Conservation (phyloP, 2,888 invertebrate species). For the Tiliacea aurago region DNA sequence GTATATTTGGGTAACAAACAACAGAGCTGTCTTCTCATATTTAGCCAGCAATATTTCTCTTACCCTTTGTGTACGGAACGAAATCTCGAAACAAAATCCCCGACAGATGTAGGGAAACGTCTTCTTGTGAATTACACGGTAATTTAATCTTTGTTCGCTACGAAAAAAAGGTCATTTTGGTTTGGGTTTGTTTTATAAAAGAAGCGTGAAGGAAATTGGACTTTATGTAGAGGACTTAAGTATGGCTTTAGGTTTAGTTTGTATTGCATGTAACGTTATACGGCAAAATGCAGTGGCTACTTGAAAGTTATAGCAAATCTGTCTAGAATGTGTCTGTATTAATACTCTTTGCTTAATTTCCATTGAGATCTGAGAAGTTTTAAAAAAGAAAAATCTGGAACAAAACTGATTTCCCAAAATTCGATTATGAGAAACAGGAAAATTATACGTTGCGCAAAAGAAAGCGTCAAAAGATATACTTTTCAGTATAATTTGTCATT, state of each 20-base stretch:
- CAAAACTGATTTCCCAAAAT: background rate
- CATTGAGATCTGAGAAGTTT: background rate
- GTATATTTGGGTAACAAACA: slow-evolving; percentile 75
- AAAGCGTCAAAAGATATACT: too few relatives aligned
- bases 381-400: background rate
- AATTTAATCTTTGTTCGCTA: slow-evolving; percentile 53
- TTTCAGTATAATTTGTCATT: background rate
- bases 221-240: background rate
- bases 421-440: background rate
- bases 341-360: slow-evolving; percentile 49
- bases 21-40: slow-evolving; percentile 75
- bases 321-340: slow-evolving; percentile 57
- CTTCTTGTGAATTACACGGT: slow-evolving; percentile 51
- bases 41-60: slow-evolving; percentile 78
- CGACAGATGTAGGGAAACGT: slow-evolving; percentile 67
- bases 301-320: slow-evolving; percentile 60
- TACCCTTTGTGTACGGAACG: slow-evolving; percentile 72
- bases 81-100: slow-evolving; percentile 75
- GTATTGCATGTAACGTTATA: slow-evolving; percentile 46
- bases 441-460: background rate
- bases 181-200: slow-evolving; percentile 14
- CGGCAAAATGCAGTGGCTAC: slow-evolving; percentile 63
- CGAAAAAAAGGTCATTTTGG: slow-evolving; percentile 38
- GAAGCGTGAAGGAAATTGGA: slow-evolving; percentile 19
- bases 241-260: slow-evolving; percentile 7